Base-by-base conservation (phyloP, 2,113 vertebrate genomes). In the Chionodraco myersi region DNA sequence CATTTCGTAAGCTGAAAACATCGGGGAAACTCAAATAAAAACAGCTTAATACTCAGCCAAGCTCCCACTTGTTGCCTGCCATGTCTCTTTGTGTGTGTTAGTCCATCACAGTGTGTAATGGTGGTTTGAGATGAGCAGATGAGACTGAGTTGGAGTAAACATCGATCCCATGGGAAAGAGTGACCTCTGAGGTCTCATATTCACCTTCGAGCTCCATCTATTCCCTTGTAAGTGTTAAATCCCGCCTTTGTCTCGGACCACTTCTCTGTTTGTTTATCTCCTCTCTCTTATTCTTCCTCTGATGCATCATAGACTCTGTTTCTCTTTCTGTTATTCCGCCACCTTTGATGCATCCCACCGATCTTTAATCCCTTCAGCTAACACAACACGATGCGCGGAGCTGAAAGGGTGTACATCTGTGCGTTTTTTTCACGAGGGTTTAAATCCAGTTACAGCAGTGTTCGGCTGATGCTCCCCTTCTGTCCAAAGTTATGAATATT, bases 341-440 rank as follows among this genome's bases (percentile, higher is more conserved):
- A 91, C 86, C 89, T 93, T 93, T 93, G 91, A 93, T 93, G 94
- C 88, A 60, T 88, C 86, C 79, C 88, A 80, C 58, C 85, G 72
- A 79, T 85, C 90, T 91, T 87, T 91, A 95, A 95, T 95, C 94
- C 90, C 67, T 94, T 94, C 82, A 60, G 91, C 90, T 86, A 94
- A 95, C 95, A 95, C 86, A 84, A 85, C 92, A 79, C 54, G 84
- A 88, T 87, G 90, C 11, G 59, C 69, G 2, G 82, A 80, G 64
- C 73, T 91, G 89, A 94, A 94, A 92, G 90, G 88, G 63, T 76
- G 88, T 92, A 93, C 94, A 94, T 94, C 94, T 95, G 94, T 90
- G 92, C 90, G 58, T 57, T 91, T 86, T 91, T 93, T 91, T 83
- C 77, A 56, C 69, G 78, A 80, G 65, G 90, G 83, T 94, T 93